Conservation (phyloP, 1,140 invertebrate genomes). For the Rhyzopertha dominica region DNA sequence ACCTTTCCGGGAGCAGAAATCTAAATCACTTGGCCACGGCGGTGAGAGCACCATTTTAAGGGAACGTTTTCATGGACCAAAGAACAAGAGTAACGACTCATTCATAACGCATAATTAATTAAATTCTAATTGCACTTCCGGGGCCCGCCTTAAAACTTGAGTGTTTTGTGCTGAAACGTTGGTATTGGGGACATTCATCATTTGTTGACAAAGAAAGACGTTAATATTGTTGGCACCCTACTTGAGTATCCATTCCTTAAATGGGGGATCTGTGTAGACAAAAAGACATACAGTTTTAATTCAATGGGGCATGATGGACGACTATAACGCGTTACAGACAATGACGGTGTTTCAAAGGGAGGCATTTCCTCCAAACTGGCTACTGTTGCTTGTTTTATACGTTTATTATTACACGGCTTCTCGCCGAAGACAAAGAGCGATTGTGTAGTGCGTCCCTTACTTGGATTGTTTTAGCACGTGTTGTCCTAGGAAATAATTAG, state of each 20-base stretch:
- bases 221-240: slow-evolving; percentile 26
- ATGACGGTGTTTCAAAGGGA: no score
- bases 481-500: no score
- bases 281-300: no score
- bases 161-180: slow-evolving; percentile 37
- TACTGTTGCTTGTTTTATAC: no score
- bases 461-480: no score
- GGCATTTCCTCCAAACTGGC: no score
- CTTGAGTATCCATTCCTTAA: neutral
- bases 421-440: no score
- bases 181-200: slow-evolving; percentile 42
- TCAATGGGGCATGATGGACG: no score
- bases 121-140: slow-evolving; percentile 44
- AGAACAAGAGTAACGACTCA: slow-evolving; percentile 31
- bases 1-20: slow-evolving; percentile 22
- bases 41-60: slow-evolving; percentile 17
- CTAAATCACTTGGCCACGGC: slow-evolving; percentile 28
- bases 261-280: neutral
- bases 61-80: no score
- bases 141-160: slow-evolving; percentile 38
- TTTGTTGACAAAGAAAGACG: slow-evolving; percentile 42
- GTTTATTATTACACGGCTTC: no score
- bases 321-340: no score
- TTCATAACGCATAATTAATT: slow-evolving; percentile 46
- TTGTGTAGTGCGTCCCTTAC: no score